Evolutionary conservation across 2,888 invertebrate species (phyloP).

Genomic region (Caenorhabditis sp.): DNA sequence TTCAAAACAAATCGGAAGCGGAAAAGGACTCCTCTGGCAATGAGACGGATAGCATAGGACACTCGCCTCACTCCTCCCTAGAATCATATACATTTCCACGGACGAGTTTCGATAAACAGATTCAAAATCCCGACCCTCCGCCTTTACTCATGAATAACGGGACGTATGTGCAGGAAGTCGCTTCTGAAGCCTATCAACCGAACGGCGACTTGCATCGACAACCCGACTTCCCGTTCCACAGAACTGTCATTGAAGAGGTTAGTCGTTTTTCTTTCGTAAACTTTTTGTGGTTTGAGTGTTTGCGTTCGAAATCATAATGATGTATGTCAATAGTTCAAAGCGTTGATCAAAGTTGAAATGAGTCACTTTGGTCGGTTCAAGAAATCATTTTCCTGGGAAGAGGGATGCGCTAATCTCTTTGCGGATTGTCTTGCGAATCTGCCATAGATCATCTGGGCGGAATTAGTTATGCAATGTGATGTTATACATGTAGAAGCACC

Average conservation of each 20-base stretch:
- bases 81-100: slow-evolving; percentile 46
- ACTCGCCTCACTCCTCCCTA: slow-evolving; percentile 58
- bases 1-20: slow-evolving; percentile 61
- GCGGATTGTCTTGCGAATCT: slow-evolving; percentile 18
- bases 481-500: slow-evolving; percentile 23
- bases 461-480: slow-evolving; percentile 14
- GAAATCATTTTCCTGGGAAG: neutral
- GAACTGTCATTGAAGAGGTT: slow-evolving; percentile 68
- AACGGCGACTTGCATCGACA: slow-evolving; percentile 56
- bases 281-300: slow-evolving; percentile 15
- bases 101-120: slow-evolving; percentile 28
- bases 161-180: slow-evolving; percentile 25
- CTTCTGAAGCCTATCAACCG: slow-evolving; percentile 59
- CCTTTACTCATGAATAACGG: slow-evolving; percentile 7
- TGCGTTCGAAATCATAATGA: slow-evolving; percentile 11
- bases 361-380: slow-evolving; percentile 14
- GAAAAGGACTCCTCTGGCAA: slow-evolving; percentile 57
- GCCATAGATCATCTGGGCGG: slow-evolving; percentile 36
- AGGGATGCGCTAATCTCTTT: slow-evolving; percentile 16
- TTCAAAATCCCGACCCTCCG: slow-evolving; percentile 23
- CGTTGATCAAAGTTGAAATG: slow-evolving; percentile 28
- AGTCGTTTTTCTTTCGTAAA: slow-evolving; percentile 10
- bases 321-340: slow-evolving; percentile 26
- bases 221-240: slow-evolving; percentile 47
- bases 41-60: slow-evolving; percentile 54